A percentile compares a stretch with the other conserved stretches of the same genome.
phyloP scores from a whole-genome alignment of 2,113 vertebrate genomes.

The Haliaeetus leucogaster region DNA sequence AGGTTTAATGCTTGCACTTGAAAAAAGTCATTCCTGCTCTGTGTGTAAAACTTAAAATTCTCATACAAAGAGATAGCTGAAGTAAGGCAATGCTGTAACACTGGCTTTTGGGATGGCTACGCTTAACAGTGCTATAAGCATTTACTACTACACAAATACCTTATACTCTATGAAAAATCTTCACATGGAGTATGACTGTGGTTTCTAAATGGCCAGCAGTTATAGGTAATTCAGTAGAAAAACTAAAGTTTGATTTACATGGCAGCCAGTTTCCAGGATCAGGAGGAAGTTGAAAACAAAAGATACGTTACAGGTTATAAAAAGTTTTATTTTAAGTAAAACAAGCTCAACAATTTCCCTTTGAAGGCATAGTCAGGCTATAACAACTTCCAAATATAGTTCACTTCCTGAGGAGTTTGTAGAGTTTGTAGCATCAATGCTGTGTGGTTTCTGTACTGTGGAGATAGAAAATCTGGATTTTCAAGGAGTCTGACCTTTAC shows the following conservation, averaged over 20 bases:
- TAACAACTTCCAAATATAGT: not conserved
- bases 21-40: not conserved
- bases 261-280: not conserved
- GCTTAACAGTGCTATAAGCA: fast-evolving
- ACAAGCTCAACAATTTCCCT: not conserved
- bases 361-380: not conserved
- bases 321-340: not conserved
- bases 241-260: not conserved
- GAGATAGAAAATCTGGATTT: not conserved
- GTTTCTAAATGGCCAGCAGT: not conserved
- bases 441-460: not conserved
- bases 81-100: not conserved
- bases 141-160: not conserved
- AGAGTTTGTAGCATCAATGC: not conserved
- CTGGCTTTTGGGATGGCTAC: not conserved
- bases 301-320: not conserved
- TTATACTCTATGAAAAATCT: not conserved
- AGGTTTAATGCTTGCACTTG: not conserved
- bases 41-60: not conserved
- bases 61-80: not conserved
- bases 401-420: slow-evolving; percentile 22
- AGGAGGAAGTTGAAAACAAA: slow-evolving; percentile 26
- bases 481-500: slow-evolving; percentile 10
- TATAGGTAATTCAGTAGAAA: not conserved
- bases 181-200: fast-evolving